Evolutionary conservation across 1,140 invertebrate genomes (phyloP), one percentile per base, ranked within the genome.

Genomic region (Phymorhynchus buccinoides): DNA sequence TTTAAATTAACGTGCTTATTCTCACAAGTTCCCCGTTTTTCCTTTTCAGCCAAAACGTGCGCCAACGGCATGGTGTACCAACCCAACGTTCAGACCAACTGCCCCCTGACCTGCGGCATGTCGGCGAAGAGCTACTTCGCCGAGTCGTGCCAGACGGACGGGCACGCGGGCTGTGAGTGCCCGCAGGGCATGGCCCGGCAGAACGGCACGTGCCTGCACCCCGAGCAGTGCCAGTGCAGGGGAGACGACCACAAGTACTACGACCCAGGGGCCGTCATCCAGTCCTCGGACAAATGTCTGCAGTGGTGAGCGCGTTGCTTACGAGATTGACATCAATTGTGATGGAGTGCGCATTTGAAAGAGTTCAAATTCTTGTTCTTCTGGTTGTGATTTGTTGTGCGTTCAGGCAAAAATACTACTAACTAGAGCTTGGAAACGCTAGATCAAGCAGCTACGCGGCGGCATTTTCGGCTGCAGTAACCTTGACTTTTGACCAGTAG

Each of bases 201-300:
- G 27, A 83, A 71, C 35, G 62, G 66, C 32, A 71, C 80, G 4
- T 83, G 80, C 66, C 62, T 83, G 37, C 62, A 3, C 1, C 62
- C 80, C n/a, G 30, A 41, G 1, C 32, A 71, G 37, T 83, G 80
- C 62, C 37, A 44, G 66, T 83, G 80, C 41, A 42, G 2, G 9
- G 80, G 80, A 18, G 66, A 44, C 39, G 80, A 83, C 62, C 62
- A 71, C 18, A 42, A 3, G 1, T 83, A n/a, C 80, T 83, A 83
- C 80, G 44, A 44, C 37, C 32, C 12, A 16, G 80, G 80, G 22
- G 62, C 4, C 56, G 9, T 71, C 35, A 71, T 83, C 41, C 56
- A 30, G 41, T 71, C 80, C 41, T 83, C 80, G 9, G 80, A 83
- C 80, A 83, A 71, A n/a, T 83, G 80, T 32, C 39, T 83, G 22